Evolutionary conservation across 2,113 vertebrate species (phyloP), one percentile per base, ranked within the genome.

Genomic region (Herpetotheres cachinnans): DNA sequence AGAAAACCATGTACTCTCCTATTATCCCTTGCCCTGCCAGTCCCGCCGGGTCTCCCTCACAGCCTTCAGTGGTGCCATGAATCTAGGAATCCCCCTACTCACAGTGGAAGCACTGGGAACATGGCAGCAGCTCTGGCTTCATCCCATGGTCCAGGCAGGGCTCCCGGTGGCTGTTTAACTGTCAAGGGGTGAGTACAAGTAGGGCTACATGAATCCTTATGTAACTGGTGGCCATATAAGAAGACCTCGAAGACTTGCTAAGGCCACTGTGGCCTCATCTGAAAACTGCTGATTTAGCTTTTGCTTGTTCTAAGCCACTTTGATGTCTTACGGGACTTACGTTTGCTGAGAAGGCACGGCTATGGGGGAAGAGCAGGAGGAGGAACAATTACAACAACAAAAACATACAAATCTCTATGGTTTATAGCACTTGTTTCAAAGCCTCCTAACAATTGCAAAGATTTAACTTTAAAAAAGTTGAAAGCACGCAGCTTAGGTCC

Each of bases 261-360:
- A 73, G 44, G 72, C 36, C 44, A 38, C 27, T 61, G 24, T 52
- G 36, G 73, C 40, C 46, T 91, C 58, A 80, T 77, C 54, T 69
- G 36, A 91, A 93, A 94, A 80, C 9, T 25, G 29, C 55, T 76
- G n/a, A 40, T 80, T 47, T 59, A 61, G 15, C 16, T 79, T 90
- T 90, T 82, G 10, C 82, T 85, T 90, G 16, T 90, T 89, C 36
- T 86, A 67, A 93, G 30, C 13, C 30, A 25, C 15, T 91, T 84
- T 22, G 24, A 40, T 65, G 16, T 66, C 22, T 58, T 74, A 34
- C 0, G 1, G 34, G 34, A 47, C 52, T 72, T 74, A 7, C 0
- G 62, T 56, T 79, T 81, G 24, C 83, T 61, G 47, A 2, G 2
- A 91, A 83, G 63, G 8, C 30, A 65, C 0, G 7, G 49, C 20